Conservation (phyloP, 2,888 invertebrate species). For the Reticulitermes lucifugus region DNA sequence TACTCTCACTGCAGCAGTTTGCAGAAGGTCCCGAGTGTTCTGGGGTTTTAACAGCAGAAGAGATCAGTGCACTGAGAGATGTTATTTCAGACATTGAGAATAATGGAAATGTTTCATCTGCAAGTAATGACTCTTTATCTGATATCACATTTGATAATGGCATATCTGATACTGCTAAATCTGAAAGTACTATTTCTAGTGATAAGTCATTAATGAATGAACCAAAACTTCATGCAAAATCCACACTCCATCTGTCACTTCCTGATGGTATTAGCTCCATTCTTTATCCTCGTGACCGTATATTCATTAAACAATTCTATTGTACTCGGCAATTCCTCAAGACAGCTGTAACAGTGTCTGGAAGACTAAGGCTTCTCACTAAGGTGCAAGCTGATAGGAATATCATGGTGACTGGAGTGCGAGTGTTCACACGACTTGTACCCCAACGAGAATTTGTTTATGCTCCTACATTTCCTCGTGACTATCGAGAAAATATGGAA, state of each 20-base stretch:
- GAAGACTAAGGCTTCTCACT: conserved; percentile 45
- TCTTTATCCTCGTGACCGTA: conserved; percentile 28
- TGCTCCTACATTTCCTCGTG: conserved; percentile 33
- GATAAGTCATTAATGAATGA: not conserved
- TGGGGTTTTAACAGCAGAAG: conserved; percentile 46
- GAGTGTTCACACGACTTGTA: conserved; percentile 50
- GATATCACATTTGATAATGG: not conserved
- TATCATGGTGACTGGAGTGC: conserved; percentile 48
- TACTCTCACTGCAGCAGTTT: conserved; percentile 61
- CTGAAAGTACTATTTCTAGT: not conserved
- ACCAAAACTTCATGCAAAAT: not conserved
- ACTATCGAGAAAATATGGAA: conserved; percentile 49
- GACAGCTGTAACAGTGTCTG: conserved; percentile 49
- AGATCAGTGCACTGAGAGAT: conserved; percentile 40
- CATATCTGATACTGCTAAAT: not conserved
- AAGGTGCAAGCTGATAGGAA: conserved; percentile 44
- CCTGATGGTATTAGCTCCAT: conserved; percentile 42
- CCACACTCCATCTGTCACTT: not conserved
- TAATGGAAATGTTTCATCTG: not conserved
- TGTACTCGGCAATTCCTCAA: conserved; percentile 51
- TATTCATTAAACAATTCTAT: conserved; percentile 45
- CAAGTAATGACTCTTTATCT: not conserved
- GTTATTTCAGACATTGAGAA: conserved; percentile 36
- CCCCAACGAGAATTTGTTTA: conserved; percentile 49
- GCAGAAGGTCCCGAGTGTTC: conserved; percentile 59